Conservation (phyloP, 1,140 invertebrate species). For the Matsumurasca onukii region DNA sequence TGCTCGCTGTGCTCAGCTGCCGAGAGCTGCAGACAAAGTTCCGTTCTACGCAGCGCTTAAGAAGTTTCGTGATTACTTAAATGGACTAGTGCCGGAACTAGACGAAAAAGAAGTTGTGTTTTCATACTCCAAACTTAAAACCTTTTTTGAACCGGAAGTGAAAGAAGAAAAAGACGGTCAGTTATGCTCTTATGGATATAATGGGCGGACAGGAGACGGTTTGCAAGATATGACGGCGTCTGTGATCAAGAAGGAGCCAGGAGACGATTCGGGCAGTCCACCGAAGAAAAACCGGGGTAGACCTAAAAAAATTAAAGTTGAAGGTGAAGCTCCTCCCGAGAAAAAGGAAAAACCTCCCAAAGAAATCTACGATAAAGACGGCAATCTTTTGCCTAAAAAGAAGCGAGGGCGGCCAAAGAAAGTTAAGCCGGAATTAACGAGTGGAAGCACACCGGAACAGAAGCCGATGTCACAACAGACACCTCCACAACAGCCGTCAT, state of each 20-base stretch:
- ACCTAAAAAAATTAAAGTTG: constrained; percentile 79
- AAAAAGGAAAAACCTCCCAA: constrained; percentile 46
- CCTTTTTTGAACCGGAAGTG: constrained; percentile 44
- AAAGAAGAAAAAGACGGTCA: constrained; percentile 47
- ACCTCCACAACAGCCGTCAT: constrained; percentile 16
- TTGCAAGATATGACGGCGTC: constrained; percentile 52
- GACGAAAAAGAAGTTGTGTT: constrained; percentile 93
- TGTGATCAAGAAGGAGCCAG: constrained; percentile 50
- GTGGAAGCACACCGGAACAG: constrained; percentile 4
- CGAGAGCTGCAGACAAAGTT: constrained; percentile 93
- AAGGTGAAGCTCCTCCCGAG: constrained; percentile 60
- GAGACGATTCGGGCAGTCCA: constrained; percentile 53
- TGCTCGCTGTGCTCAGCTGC: constrained; percentile 92
- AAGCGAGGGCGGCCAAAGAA: constrained; percentile 84
- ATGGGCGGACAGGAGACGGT: constrained; percentile 33
- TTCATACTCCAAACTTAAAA: constrained; percentile 70
- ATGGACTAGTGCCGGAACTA: constrained; percentile 81
- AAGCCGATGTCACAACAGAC: constrained; percentile 17
- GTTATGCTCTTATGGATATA: constrained; percentile 34
- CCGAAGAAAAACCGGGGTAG: constrained; percentile 87
- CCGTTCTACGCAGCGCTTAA: constrained; percentile 94
- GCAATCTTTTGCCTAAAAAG: constrained; percentile 66
- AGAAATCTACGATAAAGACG: constrained; percentile 33
- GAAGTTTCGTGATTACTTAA: constrained; percentile 93
- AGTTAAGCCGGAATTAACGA: constrained; percentile 57